Percentiles rank a stretch among this genome's conserved stretches.
phyloP scores from a whole-genome alignment of 2,113 vertebrate species.

The Lethenteron reissneri region DNA sequence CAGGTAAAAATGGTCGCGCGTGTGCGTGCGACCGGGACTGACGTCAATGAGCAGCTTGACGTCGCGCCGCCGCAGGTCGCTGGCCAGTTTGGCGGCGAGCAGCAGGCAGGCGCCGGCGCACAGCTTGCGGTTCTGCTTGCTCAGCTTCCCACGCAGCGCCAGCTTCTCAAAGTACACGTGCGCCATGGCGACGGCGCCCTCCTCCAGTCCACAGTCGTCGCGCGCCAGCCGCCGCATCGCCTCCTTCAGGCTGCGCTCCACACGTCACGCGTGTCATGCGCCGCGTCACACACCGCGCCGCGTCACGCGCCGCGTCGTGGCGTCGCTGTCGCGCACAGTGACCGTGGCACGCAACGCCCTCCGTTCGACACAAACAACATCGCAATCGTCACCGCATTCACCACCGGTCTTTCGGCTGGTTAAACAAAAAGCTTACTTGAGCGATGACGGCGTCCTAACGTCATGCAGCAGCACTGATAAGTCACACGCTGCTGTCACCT shows the following conservation, averaged over 20 bases:
- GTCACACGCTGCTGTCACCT: no score
- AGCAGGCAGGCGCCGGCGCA: conserved; percentile 84
- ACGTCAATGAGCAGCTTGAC: conserved; percentile 92
- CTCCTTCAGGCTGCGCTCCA: conserved; percentile 49
- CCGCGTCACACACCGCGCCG: no score
- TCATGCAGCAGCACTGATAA: no score
- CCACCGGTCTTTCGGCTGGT: no score
- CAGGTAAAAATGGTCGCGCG: neutral
- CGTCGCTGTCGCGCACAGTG: no score
- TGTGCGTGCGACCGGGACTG: conserved; percentile 18
- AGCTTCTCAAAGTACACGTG: conserved; percentile 99
- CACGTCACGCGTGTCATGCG: no score
- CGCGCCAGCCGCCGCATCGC: conserved; percentile 83
- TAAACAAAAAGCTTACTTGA: no score
- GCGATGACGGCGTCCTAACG: no score
- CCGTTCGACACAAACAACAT: no score
- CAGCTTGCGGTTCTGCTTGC: conserved; percentile 96
- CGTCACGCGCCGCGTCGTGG: no score
- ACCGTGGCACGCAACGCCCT: no score
- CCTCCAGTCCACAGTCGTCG: conserved; percentile 77
- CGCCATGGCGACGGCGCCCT: conserved; percentile 84
- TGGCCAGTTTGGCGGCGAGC: conserved; percentile 80
- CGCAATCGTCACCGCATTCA: no score
- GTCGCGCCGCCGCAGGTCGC: conserved; percentile 86
- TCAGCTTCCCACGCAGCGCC: conserved; percentile 78